Evolutionary conservation across 2,797 vertebrate species (phyloP).

Genomic region (Cichlasoma orientale): DNA sequence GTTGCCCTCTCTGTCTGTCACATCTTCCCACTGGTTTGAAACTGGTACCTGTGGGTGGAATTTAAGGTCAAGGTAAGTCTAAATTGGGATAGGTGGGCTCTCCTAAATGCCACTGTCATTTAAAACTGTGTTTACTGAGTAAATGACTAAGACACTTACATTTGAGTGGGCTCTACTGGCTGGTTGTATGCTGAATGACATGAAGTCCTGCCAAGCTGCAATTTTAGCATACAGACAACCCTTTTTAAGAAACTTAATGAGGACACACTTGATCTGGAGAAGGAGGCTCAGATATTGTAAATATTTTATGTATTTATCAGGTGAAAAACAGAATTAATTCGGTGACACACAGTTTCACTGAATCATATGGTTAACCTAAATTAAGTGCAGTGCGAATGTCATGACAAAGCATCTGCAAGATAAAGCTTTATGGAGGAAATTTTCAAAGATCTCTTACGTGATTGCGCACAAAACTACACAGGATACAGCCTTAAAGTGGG

Average conservation of each 20-base stretch:
- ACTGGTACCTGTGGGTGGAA: constrained; percentile 69
- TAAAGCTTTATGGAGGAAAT: not conserved
- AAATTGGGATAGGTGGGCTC: constrained; percentile 66
- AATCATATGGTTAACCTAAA: constrained; percentile 18
- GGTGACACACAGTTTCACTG: constrained; percentile 11
- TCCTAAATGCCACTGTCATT: constrained; percentile 44
- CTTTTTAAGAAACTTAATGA: not conserved
- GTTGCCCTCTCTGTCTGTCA: constrained; percentile 46
- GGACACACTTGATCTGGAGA: not conserved
- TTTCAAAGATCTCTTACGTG: not conserved
- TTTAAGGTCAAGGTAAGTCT: constrained; percentile 50
- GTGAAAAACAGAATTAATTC: not conserved
- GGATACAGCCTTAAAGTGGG: no score
- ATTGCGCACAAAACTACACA: not conserved
- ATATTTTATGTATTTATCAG: not conserved
- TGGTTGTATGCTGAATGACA: not conserved
- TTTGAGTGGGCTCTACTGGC: not conserved
- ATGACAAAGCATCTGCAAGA: not conserved
- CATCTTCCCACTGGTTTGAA: constrained; percentile 74
- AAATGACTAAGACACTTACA: not conserved
- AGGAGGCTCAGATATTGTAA: not conserved
- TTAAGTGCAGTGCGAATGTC: not conserved
- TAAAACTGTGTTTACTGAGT: constrained; percentile 16
- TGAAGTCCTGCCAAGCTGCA: not conserved
- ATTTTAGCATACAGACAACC: not conserved